Percentiles rank a stretch among this genome's conserved stretches.
These are phyloP conservation scores for Gnathonemus echidnorhynchus DNA, from an alignment of 2,113 vertebrate species.

Conservation along the genomic window DNA sequence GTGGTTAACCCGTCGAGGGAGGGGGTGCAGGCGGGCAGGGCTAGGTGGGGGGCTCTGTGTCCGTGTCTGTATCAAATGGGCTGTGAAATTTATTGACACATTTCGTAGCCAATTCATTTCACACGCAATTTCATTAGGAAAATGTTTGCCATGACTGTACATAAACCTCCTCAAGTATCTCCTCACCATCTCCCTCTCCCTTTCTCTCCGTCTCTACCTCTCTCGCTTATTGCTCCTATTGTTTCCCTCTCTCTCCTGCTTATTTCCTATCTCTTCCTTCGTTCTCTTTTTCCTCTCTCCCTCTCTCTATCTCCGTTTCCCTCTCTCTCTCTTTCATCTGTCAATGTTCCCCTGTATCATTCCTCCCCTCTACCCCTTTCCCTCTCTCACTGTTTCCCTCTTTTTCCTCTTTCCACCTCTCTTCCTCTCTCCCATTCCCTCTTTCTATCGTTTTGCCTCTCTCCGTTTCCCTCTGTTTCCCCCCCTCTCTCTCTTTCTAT, in stretches of 20 bases:
- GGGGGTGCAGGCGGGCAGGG: not conserved
- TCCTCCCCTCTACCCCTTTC: not conserved
- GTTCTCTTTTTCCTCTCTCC: not conserved
- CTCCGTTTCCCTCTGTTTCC: not conserved
- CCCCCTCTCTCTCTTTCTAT: not conserved
- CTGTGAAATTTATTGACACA: slow-evolving; percentile 8
- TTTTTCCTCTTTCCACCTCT: not conserved
- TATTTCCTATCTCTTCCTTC: not conserved
- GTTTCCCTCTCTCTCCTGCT: not conserved
- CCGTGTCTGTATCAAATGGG: not conserved
- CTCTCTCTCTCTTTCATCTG: not conserved
- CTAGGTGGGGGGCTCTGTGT: not conserved
- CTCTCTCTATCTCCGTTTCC: not conserved
- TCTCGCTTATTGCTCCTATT: not conserved
- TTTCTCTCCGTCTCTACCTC: not conserved
- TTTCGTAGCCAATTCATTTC: slow-evolving; percentile 2
- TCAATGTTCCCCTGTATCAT: not conserved
- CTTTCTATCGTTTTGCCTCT: not conserved
- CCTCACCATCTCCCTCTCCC: not conserved
- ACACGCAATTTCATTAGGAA: not conserved
- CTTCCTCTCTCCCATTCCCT: not conserved
- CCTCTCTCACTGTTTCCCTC: not conserved
- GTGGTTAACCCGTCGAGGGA: not conserved
- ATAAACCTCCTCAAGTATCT: not conserved
- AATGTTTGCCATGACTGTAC: not conserved